These are phyloP conservation scores for Heliconius himera DNA, from an alignment of 1,140 invertebrate genomes.

Conservation along the genomic window DNA sequence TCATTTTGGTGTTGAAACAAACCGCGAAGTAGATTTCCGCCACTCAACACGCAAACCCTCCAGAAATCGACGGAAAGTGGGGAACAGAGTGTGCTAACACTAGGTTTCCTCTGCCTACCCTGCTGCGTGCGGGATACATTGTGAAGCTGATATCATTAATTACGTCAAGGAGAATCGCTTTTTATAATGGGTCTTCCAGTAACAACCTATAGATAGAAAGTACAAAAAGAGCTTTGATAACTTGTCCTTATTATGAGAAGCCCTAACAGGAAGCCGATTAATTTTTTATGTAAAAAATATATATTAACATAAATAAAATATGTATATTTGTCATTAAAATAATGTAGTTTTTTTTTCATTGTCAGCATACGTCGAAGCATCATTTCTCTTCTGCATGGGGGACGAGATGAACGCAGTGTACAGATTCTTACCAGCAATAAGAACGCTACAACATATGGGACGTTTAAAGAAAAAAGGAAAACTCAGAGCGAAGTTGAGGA, in stretches of 20 bases:
- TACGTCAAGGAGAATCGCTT: not conserved
- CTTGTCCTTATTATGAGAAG: not conserved
- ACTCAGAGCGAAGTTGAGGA: constrained; percentile 52
- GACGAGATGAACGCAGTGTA: constrained; percentile 58
- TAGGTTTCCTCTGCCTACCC: no score
- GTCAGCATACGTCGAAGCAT: constrained; percentile 59
- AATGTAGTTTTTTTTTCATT: not conserved
- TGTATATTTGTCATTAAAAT: not conserved
- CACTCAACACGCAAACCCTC: no score
- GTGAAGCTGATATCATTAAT: not conserved
- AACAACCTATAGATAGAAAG: not conserved
- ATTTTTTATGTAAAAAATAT: no score
- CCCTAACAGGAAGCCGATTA: not conserved
- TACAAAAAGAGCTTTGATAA: not conserved
- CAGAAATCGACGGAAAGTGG: no score
- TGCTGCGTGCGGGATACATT: no score
- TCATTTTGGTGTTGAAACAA: no score
- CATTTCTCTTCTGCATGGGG: constrained; percentile 66
- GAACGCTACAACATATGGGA: constrained; percentile 66
- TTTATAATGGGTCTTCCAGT: not conserved
- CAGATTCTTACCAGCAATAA: constrained; percentile 60
- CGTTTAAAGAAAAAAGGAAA: constrained; percentile 61
- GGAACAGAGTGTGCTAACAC: no score
- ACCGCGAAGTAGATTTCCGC: no score
- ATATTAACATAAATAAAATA: not conserved